Conservation (phyloP, 2,888 invertebrate species). For the Bimastos eiseni region DNA sequence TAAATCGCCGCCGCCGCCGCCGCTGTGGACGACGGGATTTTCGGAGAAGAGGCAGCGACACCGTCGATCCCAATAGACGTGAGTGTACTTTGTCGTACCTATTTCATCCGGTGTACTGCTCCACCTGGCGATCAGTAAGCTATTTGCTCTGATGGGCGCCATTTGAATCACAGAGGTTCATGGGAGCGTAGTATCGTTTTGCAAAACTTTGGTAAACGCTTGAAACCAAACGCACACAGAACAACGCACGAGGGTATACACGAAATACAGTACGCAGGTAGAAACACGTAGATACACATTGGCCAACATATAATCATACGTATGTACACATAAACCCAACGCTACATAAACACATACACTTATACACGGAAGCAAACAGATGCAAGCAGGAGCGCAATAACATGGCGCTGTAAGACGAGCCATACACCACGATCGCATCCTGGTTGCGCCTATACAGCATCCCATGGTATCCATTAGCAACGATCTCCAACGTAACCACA, state of each 20-base stretch:
- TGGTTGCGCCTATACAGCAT: no score
- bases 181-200: not conserved
- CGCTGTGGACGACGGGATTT: slow-evolving; percentile 6
- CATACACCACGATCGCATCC: no score
- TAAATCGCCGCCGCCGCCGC: not conserved
- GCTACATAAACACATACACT: no score
- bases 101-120: not conserved
- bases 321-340: no score
- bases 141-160: not conserved
- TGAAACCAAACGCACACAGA: not conserved
- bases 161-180: not conserved
- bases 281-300: not conserved
- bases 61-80: not conserved
- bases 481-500: no score
- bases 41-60: not conserved
- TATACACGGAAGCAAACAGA: no score
- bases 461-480: no score
- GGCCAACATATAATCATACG: not conserved
- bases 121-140: not conserved
- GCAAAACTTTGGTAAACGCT: not conserved
- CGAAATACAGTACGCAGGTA: no score
- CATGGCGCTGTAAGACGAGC: no score
- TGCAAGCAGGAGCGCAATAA: no score
- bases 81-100: not conserved
- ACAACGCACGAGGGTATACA: no score